Percentiles rank a stretch among this genome's conserved stretches.
phyloP scores from a whole-genome alignment of 2,797 vertebrate genomes.

The Lagodon rhomboides region DNA sequence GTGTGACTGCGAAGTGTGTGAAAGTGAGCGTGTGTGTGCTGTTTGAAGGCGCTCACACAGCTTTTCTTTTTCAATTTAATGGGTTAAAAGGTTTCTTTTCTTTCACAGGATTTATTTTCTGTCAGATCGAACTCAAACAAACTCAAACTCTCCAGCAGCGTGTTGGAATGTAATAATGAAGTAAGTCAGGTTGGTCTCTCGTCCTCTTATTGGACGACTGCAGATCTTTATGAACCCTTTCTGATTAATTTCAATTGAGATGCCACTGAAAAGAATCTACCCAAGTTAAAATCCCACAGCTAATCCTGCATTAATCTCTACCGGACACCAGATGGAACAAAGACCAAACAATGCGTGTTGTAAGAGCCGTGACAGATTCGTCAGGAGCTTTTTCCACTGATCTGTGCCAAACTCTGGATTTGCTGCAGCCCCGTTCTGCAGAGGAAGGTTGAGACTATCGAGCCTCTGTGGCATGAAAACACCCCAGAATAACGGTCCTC shows the following conservation, averaged over 20 bases:
- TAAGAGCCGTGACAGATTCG: constrained; percentile 9
- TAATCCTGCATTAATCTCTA: constrained; percentile 27
- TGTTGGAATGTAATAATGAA: neutral
- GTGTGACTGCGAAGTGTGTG: constrained; percentile 16
- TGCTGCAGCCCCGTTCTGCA: neutral
- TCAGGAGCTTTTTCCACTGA: constrained; percentile 2
- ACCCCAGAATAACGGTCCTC: neutral
- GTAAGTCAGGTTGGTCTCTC: neutral
- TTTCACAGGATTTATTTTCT: constrained; percentile 16
- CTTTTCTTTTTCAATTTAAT: constrained; percentile 17
- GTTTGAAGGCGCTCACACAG: constrained; percentile 23
- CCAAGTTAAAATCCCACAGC: neutral
- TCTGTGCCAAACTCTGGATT: neutral
- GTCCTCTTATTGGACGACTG: neutral
- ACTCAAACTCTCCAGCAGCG: neutral
- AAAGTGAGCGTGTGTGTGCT: neutral
- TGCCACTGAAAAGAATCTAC: constrained; percentile 1
- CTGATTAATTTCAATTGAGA: constrained; percentile 19
- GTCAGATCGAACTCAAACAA: constrained; percentile 29
- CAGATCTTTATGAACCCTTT: neutral
- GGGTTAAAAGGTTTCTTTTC: constrained; percentile 34
- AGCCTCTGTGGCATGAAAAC: neutral
- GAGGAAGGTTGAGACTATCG: neutral
- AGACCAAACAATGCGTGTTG: constrained; percentile 24
- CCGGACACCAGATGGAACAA: constrained; percentile 25